phyloP scores from a whole-genome alignment of 2,113 vertebrate species.

The Rhinolophus ferrumequinum region DNA sequence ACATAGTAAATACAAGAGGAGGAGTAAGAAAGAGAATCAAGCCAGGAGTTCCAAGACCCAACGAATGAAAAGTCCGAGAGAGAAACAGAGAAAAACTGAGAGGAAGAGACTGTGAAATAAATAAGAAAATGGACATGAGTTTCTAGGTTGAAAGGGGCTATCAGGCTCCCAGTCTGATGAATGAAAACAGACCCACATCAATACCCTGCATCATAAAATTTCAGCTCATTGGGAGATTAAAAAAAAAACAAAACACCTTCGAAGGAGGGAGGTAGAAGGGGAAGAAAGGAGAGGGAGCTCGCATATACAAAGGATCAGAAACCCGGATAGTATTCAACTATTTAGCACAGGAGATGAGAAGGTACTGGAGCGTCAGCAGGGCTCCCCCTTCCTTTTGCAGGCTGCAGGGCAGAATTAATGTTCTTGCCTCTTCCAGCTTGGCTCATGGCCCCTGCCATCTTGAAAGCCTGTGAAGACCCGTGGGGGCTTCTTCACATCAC shows the following conservation, averaged over 20 bases:
- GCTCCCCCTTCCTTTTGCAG: not conserved
- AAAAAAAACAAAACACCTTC: not conserved
- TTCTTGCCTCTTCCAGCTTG: not conserved
- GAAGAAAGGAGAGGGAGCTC: not conserved
- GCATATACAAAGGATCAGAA: not conserved
- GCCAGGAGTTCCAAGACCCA: not conserved
- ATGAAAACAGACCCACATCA: not conserved
- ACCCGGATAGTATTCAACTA: not conserved
- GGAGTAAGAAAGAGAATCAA: not conserved
- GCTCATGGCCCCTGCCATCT: not conserved
- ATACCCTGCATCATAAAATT: not conserved
- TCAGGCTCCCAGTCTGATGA: fast-evolving
- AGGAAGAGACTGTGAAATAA: not conserved
- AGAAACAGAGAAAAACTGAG: not conserved
- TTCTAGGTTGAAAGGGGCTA: not conserved
- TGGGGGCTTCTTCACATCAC: not conserved
- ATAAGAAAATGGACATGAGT: not conserved
- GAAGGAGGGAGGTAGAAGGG: not conserved
- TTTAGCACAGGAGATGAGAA: not conserved
- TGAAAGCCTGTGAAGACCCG: not conserved
- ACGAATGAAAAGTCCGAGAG: not conserved
- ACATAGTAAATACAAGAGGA: not conserved
- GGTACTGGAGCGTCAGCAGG: not conserved
- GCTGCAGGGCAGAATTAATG: no score
- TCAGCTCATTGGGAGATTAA: not conserved